Evolutionary conservation across 2,888 invertebrate species (phyloP).

Genomic region (Diarsia brunnea): DNA sequence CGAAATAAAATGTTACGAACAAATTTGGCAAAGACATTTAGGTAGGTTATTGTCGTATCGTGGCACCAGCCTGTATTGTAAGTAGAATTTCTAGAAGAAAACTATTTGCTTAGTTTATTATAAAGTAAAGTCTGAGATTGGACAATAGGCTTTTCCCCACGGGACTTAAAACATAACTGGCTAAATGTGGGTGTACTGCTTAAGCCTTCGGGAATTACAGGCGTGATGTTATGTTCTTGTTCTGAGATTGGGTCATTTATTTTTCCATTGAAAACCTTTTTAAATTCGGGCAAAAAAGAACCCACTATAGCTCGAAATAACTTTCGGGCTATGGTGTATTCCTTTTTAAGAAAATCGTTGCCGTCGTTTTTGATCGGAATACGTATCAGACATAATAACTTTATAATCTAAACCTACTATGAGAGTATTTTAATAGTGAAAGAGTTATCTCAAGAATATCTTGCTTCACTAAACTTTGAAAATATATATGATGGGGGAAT

Average conservation of each 20-base stretch:
- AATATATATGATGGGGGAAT: background rate
- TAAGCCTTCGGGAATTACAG: too few relatives aligned
- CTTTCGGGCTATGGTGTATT: background rate
- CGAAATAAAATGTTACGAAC: too few relatives aligned
- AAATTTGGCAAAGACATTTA: too few relatives aligned
- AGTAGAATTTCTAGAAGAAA: conserved; percentile 59
- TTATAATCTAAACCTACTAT: background rate
- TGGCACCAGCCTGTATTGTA: too few relatives aligned
- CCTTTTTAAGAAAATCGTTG: background rate
- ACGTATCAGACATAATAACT: background rate
- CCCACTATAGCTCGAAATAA: too few relatives aligned
- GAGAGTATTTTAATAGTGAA: background rate
- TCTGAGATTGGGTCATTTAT: conserved; percentile 8
- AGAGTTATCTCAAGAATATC: background rate
- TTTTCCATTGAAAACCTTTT: background rate
- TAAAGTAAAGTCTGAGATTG: background rate
- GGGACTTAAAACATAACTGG: too few relatives aligned
- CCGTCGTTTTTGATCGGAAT: background rate
- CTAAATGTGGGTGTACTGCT: too few relatives aligned
- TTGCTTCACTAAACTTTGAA: background rate
- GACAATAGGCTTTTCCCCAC: too few relatives aligned
- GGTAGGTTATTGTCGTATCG: too few relatives aligned
- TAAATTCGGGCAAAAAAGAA: background rate
- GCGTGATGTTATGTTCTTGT: too few relatives aligned
- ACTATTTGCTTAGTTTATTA: conserved; percentile 8